Base-by-base conservation (phyloP, 2,113 vertebrate genomes). In the Pteronura brasiliensis region DNA sequence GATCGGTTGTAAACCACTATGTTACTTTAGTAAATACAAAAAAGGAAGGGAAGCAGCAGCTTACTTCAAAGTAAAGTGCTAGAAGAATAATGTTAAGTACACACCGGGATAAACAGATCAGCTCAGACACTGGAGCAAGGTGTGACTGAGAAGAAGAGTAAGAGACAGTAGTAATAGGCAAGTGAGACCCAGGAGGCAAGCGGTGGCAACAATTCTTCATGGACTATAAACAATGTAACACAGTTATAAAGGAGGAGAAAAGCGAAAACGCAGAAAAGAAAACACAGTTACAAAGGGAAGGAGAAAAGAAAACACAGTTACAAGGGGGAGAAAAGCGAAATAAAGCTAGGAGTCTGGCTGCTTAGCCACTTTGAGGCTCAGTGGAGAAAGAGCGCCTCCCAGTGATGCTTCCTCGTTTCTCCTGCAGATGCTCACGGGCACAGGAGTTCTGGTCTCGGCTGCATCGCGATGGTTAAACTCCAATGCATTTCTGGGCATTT, bases 381-480 rank as follows among this genome's bases (percentile, higher is more conserved):
- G 91, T 59, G 31, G 72, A 88, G 89, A 88, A 95, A 72, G 6
- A 95, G 89, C 97, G 79, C 83, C 61, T 65, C 77, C 77, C 27
- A 71, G 95, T 29, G 81, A 0, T 2, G 12, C 82, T 72, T n/a
- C 7, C 55, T 42, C 8, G 0, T 12, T 72, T 29, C 8, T 6
- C n/a, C 3, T 4, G 12, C 10, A 7, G 6, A 3, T 27, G 18
- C 47, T 7, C 10, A 1, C 0, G 9, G 12, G 39, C 42, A 5
- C 23, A 0, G 11, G n/a, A 31, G 34, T 11, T 20, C 13, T 0
- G 14, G 1, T 77, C 69, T 87, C 17, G 11, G 34, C 34, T 49
- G n/a, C 8, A 9, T 0, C 7, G 72, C 44, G 21, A 5, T 1
- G 20, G 27, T 3, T 20, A 25, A 63, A 67, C 44, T 69, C 25